Conservation (phyloP, 2,113 vertebrate species). For the rabbit (Oryctolagus cuniculus) region DNA sequence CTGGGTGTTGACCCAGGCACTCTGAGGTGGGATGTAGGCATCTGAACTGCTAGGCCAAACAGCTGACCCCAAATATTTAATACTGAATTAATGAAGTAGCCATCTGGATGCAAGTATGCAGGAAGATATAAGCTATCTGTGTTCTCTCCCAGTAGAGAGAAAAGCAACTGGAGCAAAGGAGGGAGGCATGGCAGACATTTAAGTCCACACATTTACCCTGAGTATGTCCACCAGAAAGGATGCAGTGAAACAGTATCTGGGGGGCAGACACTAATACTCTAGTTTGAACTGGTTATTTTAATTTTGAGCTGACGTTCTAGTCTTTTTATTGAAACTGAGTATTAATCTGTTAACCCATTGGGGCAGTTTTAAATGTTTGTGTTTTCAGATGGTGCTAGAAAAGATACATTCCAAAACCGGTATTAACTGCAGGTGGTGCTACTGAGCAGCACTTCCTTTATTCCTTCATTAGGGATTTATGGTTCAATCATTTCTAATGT, state of each 20-base stretch:
- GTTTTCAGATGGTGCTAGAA: slow-evolving; percentile 38
- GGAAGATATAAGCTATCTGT: not conserved
- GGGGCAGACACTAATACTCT: not conserved
- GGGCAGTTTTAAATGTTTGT: not conserved
- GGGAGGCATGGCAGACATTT: not conserved
- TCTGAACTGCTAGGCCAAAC: no score
- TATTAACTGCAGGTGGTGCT: slow-evolving; percentile 83
- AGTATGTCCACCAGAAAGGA: not conserved
- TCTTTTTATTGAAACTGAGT: slow-evolving; percentile 30
- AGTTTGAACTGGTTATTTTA: slow-evolving; percentile 1
- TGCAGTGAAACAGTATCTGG: not conserved
- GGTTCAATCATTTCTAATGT: slow-evolving; percentile 76
- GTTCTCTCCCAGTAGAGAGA: not conserved
- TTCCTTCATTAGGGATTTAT: slow-evolving; percentile 86
- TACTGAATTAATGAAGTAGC: not conserved
- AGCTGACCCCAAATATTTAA: not conserved
- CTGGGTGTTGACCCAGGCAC: no score
- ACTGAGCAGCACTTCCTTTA: slow-evolving; percentile 78
- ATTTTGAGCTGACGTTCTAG: slow-evolving; percentile 17
- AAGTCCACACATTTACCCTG: not conserved
- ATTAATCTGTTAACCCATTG: not conserved
- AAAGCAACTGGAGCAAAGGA: not conserved
- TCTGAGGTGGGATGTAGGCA: no score
- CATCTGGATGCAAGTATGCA: accelerated
- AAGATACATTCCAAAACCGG: slow-evolving; percentile 48